phyloP scores from a whole-genome alignment of 2,797 vertebrate genomes.

The Spinibarbus caldwelli region DNA sequence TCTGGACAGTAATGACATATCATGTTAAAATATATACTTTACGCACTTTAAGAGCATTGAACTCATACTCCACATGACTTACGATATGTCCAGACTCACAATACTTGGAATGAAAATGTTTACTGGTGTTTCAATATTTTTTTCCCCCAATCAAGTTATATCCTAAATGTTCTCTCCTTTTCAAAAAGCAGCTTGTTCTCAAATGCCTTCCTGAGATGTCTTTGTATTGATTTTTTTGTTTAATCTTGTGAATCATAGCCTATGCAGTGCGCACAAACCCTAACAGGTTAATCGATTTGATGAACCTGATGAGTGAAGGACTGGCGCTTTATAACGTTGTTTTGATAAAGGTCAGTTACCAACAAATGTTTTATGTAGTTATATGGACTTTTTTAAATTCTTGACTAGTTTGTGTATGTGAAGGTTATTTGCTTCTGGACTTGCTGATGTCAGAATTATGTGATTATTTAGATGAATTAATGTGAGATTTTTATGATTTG shows the following conservation, averaged over 20 bases:
- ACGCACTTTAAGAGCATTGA: background rate
- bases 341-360: background rate
- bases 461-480: background rate
- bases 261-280: background rate
- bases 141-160: too few species aligned
- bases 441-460: background rate
- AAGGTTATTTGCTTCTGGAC: background rate
- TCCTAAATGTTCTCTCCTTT: too few species aligned
- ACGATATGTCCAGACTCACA: too few species aligned
- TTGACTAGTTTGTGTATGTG: background rate
- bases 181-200: too few species aligned
- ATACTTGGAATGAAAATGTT: too few species aligned
- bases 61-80: too few species aligned
- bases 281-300: background rate
- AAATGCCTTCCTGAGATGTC: too few species aligned
- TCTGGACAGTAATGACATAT: background rate
- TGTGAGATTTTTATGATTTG: background rate
- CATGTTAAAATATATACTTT: background rate
- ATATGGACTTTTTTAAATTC: background rate
- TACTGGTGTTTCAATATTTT: too few species aligned
- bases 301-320: background rate
- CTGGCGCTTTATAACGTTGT: background rate
- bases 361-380: background rate
- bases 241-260: slow-evolving; percentile 17
- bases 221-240: too few species aligned